Evolutionary conservation across 2,888 invertebrate species (phyloP), one percentile per base, ranked within the genome.

Genomic region (Oxystoma pomonae): DNA sequence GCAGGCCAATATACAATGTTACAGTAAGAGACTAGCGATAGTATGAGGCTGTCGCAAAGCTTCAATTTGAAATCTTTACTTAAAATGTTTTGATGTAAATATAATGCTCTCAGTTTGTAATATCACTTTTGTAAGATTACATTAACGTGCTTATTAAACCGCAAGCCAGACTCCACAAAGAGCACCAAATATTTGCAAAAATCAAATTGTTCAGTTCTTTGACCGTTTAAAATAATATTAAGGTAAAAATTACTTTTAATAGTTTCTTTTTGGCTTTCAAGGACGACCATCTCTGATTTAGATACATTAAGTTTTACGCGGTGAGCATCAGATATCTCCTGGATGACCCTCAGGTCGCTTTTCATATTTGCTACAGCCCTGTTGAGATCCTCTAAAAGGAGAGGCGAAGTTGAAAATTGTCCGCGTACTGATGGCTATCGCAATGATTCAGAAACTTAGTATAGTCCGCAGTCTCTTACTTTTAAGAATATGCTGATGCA

Each of bases 41-140:
- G 20, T 19, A 59, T 59, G 2, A 59, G 52, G 16, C n/a, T 22
- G 19, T 59, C 59, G 50, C 59, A 59, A 16, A 59, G 12, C 16
- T 52, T 59, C 7, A 59, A 51, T 52, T 52, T 59, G 17, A 52
- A 7, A 16, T 59, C 50, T 18, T 16, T 7, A 7, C 16, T 52
- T 2, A 59, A 16, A 20, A 16, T 7, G 18, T 59, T 19, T 52
- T 20, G 49, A 52, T 59, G 59, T 17, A 59, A 22, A 59, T 49
- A 59, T 7, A 59, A 17, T 3, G 20, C 59, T 59, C 51, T 59
- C 2, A 59, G 50, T 35, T 59, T 59, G 22, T n/a, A 57, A 22
- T 57, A 57, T 2, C 18, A 56, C 16, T 19, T 56, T 20, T 56
- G 20, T 19, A 56, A 16, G 3, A 19, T 16, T 3, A 35, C 12